Percentiles rank a stretch among this genome's conserved stretches.
phyloP scores from a whole-genome alignment of 2,797 vertebrate species.

The Rhynchotus rufescens region DNA sequence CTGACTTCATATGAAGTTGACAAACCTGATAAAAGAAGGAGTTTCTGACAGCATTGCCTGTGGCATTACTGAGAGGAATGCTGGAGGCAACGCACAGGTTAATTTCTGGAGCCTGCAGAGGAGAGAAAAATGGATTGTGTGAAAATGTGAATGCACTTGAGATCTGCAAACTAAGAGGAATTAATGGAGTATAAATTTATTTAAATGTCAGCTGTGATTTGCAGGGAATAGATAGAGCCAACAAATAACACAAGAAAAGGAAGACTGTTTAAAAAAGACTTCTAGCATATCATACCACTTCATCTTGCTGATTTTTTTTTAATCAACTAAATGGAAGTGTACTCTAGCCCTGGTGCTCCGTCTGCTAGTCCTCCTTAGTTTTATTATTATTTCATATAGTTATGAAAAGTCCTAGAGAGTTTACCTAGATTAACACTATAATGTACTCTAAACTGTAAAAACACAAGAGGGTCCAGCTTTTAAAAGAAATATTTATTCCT shows the following conservation, averaged over 20 bases:
- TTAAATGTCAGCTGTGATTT: conserved; percentile 7
- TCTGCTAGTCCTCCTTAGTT: background rate
- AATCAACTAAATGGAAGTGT: conserved; percentile 1
- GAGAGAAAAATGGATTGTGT: background rate
- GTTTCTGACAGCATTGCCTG: conserved; percentile 85
- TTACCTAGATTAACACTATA: background rate
- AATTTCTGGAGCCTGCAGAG: conserved; percentile 82
- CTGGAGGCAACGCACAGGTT: conserved; percentile 83
- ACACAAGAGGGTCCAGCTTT: background rate
- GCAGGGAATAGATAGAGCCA: background rate
- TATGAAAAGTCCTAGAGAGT: background rate
- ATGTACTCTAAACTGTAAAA: background rate
- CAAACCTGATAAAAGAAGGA: conserved; percentile 91
- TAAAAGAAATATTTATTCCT: too few species aligned
- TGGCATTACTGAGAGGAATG: conserved; percentile 82
- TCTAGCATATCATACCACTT: background rate
- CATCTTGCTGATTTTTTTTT: background rate
- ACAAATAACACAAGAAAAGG: background rate
- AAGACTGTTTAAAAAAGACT: background rate
- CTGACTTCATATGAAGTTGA: background rate
- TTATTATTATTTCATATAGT: background rate
- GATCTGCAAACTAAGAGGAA: background rate
- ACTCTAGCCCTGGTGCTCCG: background rate
- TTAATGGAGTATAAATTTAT: background rate
- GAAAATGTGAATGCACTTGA: background rate